Evolutionary conservation across 2,797 vertebrate genomes (phyloP), one percentile per base, ranked within the genome.

Genomic region (Steatocranus sp.): DNA sequence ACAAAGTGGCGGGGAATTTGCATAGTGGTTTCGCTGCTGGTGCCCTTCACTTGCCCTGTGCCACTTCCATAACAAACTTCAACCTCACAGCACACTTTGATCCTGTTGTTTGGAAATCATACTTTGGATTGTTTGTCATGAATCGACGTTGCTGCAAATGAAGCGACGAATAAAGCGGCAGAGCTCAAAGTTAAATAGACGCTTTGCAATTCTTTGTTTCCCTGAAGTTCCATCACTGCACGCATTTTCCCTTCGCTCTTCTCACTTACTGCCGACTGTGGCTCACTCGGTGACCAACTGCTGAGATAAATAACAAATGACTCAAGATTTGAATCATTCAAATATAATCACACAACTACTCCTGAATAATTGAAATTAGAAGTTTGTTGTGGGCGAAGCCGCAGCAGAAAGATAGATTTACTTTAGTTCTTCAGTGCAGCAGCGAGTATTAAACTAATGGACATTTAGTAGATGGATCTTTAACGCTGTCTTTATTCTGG

Each of bases 1-100:
- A 96, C 94, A 96, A 93, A 95, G 94, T 93, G 94, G 89, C 54
- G 68, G 79, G 30, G 68, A 53, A 94, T 96, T 96, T 96, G 95
- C 95, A 96, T 96, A 94, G 86, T 92, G 94, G 93, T 94, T 92
- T 90, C 68, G 81, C 86, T 94, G 87, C 83, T 81, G 88, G 85
- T 93, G 94, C 91, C 95, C 96, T 96, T 96, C 94, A 95, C 83
- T 83, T 83, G 89, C 92, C 93, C 93, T 83, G 77, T 36, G 83
- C 79, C 86, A 48, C 83, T 58, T 89, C 78, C 84, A 80, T 78
- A 86, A 83, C 81, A 56, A 78, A 15, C 81, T 82, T 74, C 78
- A 66, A 10, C 84, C 75, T 50, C 82, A 68, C 80, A 6, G 36
- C 56, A 61, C 70, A 38, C 66, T 87, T 75, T 54, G 63, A 79